phyloP scores from a whole-genome alignment of 1,140 invertebrate species.

The Camponotus vicinus region DNA sequence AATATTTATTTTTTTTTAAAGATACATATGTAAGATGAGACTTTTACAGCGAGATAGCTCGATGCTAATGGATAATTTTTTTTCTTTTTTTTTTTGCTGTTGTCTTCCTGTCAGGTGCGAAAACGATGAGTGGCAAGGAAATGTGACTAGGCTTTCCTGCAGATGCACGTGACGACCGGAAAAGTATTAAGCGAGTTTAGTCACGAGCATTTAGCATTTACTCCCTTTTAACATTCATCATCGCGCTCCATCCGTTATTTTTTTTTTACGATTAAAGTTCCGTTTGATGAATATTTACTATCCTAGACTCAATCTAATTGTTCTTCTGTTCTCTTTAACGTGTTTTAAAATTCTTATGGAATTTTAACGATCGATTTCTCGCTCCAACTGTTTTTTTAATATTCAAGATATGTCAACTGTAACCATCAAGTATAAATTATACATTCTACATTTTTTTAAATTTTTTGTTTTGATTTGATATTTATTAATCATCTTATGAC shows the following conservation, averaged over 20 bases:
- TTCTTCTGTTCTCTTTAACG: neutral
- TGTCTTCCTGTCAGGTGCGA: slow-evolving; percentile 70
- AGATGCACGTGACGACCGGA: slow-evolving; percentile 62
- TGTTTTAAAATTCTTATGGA: neutral
- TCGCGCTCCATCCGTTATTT: slow-evolving; percentile 15
- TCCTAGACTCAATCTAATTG: slow-evolving; percentile 7
- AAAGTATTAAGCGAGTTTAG: slow-evolving; percentile 69
- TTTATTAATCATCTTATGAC: neutral
- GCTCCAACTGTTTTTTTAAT: neutral
- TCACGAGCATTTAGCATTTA: slow-evolving; percentile 57
- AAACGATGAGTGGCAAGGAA: slow-evolving; percentile 23
- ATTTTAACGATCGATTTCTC: neutral
- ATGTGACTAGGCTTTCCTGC: slow-evolving; percentile 31
- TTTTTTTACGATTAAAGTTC: neutral
- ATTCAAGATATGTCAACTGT: neutral
- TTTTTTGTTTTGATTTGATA: neutral
- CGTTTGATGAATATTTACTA: slow-evolving; percentile 28
- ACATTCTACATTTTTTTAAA: neutral
- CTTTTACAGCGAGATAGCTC: neutral
- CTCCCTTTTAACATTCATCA: slow-evolving; percentile 25
- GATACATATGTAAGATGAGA: neutral
- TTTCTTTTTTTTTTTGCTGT: neutral
- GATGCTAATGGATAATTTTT: neutral
- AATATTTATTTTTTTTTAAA: neutral
- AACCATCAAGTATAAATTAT: neutral